A percentile compares a stretch with the other conserved stretches of the same genome.
Conservation (phyloP, 2,888 invertebrate genomes). For the Mayetiola destructor region DNA sequence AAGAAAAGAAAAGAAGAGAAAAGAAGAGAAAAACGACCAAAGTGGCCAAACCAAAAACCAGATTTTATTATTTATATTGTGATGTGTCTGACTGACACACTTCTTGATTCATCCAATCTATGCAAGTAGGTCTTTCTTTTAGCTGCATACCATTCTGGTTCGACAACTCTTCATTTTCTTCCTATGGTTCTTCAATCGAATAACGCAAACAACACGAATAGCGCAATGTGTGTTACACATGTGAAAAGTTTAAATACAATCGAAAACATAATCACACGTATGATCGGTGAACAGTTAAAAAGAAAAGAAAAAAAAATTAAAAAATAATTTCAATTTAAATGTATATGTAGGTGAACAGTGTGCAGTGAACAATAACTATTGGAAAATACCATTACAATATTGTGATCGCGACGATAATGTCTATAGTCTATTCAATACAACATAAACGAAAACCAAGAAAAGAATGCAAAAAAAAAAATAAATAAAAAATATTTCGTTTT, state of each 20-base stretch:
- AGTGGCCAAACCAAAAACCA: background rate
- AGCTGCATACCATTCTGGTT: slow-evolving; percentile 13
- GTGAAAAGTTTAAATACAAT: background rate
- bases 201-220: background rate
- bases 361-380: too few relatives aligned
- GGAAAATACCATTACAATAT: too few relatives aligned
- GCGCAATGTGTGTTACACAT: background rate
- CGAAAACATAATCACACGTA: background rate
- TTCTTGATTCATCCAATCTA: slow-evolving; percentile 21
- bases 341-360: too few relatives aligned
- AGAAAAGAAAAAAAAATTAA: background rate
- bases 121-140: slow-evolving; percentile 24
- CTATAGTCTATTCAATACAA: too few relatives aligned
- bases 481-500: too few relatives aligned
- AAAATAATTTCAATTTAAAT: too few relatives aligned
- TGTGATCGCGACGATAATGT: too few relatives aligned
- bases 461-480: too few relatives aligned
- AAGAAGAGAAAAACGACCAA: background rate
- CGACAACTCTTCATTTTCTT: slow-evolving; percentile 11
- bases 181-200: background rate
- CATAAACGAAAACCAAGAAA: too few relatives aligned
- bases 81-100: slow-evolving; percentile 24
- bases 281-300: background rate
- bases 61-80: slow-evolving; percentile 11
- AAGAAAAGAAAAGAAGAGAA: background rate